A percentile compares a stretch with the other conserved stretches of the same genome.
These are phyloP conservation scores for Oncorhynchus gorbuscha DNA, from an alignment of 2,113 vertebrate species.

Conservation along the genomic window DNA sequence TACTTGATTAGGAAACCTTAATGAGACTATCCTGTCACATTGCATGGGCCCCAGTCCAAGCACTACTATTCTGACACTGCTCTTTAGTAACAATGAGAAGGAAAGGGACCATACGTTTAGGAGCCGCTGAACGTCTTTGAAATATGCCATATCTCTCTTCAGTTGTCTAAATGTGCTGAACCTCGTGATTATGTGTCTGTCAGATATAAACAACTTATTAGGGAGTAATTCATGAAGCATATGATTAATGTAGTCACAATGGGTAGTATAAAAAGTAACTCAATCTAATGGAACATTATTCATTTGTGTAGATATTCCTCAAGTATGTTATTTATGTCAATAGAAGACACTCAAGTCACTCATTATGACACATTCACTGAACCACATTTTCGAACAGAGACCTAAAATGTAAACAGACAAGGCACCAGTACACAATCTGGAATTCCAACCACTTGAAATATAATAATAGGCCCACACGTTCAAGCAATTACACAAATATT, in stretches of 20 bases:
- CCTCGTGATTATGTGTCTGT: conserved; percentile 22
- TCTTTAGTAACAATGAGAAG: conserved; percentile 59
- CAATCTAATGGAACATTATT: no score
- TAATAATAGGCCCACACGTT: conserved; percentile 47
- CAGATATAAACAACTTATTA: conserved; percentile 44
- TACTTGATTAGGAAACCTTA: conserved; percentile 70
- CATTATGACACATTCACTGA: no score
- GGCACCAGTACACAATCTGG: conserved; percentile 24
- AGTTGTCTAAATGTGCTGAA: conserved; percentile 28
- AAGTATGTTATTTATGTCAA: no score
- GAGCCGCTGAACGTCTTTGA: conserved; percentile 45
- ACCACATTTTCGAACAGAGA: conserved; percentile 8
- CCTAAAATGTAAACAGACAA: conserved; percentile 14
- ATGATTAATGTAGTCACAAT: no score
- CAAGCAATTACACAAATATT: conserved; percentile 64
- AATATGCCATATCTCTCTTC: conserved; percentile 39
- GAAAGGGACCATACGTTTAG: conserved; percentile 35
- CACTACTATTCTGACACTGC: conserved; percentile 52
- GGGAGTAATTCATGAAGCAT: not conserved
- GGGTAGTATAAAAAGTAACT: no score
- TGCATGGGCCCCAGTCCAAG: conserved; percentile 60
- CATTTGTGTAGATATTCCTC: no score
- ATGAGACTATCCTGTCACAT: conserved; percentile 64
- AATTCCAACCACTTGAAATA: conserved; percentile 39
- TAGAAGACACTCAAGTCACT: no score